Base-by-base conservation (phyloP, 2,888 invertebrate genomes). In the Diadegma fenestrale region DNA sequence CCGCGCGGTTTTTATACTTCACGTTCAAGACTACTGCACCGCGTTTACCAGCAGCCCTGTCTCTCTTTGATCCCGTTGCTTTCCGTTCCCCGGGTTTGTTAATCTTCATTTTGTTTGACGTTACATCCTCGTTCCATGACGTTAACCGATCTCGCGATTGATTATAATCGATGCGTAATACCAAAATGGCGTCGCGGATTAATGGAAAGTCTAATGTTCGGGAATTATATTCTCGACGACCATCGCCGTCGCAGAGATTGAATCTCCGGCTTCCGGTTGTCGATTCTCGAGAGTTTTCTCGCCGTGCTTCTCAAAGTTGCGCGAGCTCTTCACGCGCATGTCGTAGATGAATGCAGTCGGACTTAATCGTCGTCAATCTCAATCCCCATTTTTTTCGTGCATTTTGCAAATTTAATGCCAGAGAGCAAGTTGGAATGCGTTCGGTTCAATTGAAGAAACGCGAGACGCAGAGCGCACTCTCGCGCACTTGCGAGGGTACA, bases 21-120 rank as follows among this genome's bases (percentile, higher is more conserved):
- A 22, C 41, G 61, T 73, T 61, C 19, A 33, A 33, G 73, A 58
- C 73, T 73, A 73, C 73, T 12, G 73, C 58, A 73, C 19, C 71
- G 71, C 37, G 51, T 58, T 17, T 41, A 26, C 41, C 54, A 30
- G 30, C 4, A 19, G 17, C 41, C 22, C 58, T 41, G 0, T 71
- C 26, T 26, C 43, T 14, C 26, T 45, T 17, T 6, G 4, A 37
- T 6, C 12, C 3, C 26, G 45, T 45, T 22, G 48, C 19, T 6
- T 48, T 30, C 33, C 26, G 3, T 30, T 3, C 37, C 22, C n/a
- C 22, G 12, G 22, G 45, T 78, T 30, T 61, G 61, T 69, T 45
- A 33, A 80, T 80, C 48, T 37, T 80, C 17, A 64, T 80, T 80
- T 26, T 68, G 79, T 72, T 80, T 72, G 79, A 72, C 79, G 51